Evolutionary conservation across 2,113 vertebrate species (phyloP).

Genomic region (Melanostigma gelatinosum): DNA sequence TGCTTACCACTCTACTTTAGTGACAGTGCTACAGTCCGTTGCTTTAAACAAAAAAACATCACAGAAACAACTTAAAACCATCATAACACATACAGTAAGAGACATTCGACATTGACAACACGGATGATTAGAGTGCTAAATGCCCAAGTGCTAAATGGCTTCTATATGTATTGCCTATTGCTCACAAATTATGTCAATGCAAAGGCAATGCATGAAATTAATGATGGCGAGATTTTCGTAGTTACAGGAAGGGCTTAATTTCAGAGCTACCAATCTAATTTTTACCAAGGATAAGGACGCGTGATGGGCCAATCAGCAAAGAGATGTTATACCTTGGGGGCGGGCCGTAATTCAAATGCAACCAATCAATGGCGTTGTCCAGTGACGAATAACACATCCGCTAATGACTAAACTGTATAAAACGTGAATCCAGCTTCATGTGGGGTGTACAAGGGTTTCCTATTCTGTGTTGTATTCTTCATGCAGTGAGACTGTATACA

Average conservation of each 20-base stretch:
- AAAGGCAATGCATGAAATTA: not conserved
- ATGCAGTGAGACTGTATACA: not conserved
- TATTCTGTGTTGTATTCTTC: not conserved
- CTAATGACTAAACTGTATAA: not conserved
- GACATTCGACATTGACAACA: too few relatives aligned
- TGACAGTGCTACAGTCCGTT: too few relatives aligned
- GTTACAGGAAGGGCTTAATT: not conserved
- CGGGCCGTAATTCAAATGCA: slow-evolving; percentile 56
- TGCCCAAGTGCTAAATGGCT: too few relatives aligned
- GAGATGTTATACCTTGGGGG: not conserved
- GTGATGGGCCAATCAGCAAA: slow-evolving; percentile 28
- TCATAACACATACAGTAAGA: too few relatives aligned
- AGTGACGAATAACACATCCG: slow-evolving; percentile 6
- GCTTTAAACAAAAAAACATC: too few relatives aligned
- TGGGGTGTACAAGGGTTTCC: too few relatives aligned
- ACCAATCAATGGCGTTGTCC: slow-evolving; percentile 53
- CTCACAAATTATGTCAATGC: too few relatives aligned
- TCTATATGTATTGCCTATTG: too few relatives aligned
- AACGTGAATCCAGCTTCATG: fast-evolving
- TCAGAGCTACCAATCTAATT: slow-evolving; percentile 45
- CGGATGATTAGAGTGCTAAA: too few relatives aligned
- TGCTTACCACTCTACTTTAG: not conserved
- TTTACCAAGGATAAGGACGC: not conserved
- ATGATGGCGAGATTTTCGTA: not conserved
- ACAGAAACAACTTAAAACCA: too few relatives aligned